A percentile compares a stretch with the other conserved stretches of the same genome.
Conservation (phyloP, 2,888 invertebrate genomes). For the Epinotia nisella region DNA sequence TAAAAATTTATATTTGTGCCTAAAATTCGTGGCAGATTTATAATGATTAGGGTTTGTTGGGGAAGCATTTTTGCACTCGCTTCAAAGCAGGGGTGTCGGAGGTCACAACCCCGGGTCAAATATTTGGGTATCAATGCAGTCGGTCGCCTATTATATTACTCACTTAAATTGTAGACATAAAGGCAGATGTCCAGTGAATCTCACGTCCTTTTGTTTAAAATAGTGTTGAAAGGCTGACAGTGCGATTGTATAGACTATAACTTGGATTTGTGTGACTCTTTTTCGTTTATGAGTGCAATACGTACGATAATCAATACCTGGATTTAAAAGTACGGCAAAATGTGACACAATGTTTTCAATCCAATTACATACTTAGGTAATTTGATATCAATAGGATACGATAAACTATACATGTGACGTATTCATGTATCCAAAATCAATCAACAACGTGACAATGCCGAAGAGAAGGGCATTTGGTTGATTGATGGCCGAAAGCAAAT, state of each 20-base stretch:
- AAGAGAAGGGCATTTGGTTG: conserved; percentile 49
- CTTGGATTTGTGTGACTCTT: background rate
- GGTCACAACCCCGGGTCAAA: conserved; percentile 70
- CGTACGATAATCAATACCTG: background rate
- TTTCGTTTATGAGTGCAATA: background rate
- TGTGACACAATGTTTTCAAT: background rate
- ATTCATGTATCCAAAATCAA: conserved; percentile 28
- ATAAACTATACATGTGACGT: background rate
- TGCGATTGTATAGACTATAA: background rate
- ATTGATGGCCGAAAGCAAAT: conserved; percentile 65
- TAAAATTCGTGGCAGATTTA: conserved; percentile 68
- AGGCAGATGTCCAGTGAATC: conserved; percentile 38
- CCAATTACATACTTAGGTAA: background rate
- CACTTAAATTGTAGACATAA: conserved; percentile 43
- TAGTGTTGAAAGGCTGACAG: background rate
- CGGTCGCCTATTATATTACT: conserved; percentile 47
- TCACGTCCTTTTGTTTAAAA: background rate
- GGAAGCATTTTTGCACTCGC: conserved; percentile 66
- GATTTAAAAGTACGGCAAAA: background rate
- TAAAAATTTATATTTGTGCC: conserved; percentile 37
- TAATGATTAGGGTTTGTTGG: conserved; percentile 67
- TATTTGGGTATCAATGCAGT: conserved; percentile 61
- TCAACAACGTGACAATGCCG: conserved; percentile 41
- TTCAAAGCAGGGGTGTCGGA: conserved; percentile 57
- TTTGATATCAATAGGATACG: conserved; percentile 3